These are phyloP conservation scores for Metellina segmentata DNA, from an alignment of 2,888 invertebrate species.

Conservation along the genomic window DNA sequence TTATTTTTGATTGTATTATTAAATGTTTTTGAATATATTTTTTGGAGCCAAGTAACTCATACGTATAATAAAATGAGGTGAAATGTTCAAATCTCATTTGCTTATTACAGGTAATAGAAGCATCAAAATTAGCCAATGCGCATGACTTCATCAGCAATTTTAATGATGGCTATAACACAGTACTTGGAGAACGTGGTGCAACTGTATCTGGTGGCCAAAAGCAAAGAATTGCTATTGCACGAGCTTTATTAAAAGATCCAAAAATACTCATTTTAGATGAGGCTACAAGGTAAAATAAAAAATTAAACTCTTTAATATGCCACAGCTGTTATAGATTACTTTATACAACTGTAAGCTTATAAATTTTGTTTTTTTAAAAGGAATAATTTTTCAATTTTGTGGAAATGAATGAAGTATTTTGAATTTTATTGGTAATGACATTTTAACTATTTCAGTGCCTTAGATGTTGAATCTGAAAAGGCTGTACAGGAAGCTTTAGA, in stretches of 20 bases:
- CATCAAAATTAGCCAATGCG: slow-evolving; percentile 93
- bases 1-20: background rate
- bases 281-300: slow-evolving; percentile 89
- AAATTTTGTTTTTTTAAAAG: background rate
- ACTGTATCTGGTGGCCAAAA: slow-evolving; percentile 97
- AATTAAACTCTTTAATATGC: background rate
- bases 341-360: background rate
- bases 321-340: background rate
- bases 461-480: slow-evolving; percentile 95
- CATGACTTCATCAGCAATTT: slow-evolving; percentile 92
- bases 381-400: background rate
- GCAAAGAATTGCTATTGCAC: slow-evolving; percentile 95
- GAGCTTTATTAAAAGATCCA: slow-evolving; percentile 95
- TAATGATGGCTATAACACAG: slow-evolving; percentile 91
- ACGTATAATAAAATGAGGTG: too few relatives aligned
- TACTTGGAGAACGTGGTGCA: slow-evolving; percentile 93
- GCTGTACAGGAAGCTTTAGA: slow-evolving; percentile 94
- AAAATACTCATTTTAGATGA: slow-evolving; percentile 94
- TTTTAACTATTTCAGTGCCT: slow-evolving; percentile 85
- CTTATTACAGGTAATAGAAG: slow-evolving; percentile 85
- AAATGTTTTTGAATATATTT: background rate
- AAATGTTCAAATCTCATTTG: background rate
- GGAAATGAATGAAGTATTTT: background rate
- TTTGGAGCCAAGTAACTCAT: too few relatives aligned
- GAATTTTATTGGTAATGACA: background rate